Percentiles rank a stretch among this genome's conserved stretches.
Evolutionary conservation across 2,113 vertebrate species (phyloP).

Genomic region (Callorhinus ursinus): DNA sequence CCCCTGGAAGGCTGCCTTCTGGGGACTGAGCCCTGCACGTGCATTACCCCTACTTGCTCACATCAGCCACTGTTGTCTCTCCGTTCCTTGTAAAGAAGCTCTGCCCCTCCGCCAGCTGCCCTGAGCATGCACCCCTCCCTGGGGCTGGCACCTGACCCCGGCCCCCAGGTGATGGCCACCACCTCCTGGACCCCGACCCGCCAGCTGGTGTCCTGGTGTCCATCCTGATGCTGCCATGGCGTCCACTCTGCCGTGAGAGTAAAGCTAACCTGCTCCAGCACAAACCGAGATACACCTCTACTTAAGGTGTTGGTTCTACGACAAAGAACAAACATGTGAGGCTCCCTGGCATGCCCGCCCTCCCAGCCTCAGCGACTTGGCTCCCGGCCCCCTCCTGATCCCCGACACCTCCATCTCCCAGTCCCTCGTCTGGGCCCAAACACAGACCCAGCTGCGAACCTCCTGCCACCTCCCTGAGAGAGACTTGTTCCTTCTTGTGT

Average conservation of each 20-base stretch:
- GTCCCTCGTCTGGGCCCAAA: fast-evolving
- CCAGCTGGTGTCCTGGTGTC: no score
- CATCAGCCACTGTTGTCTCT: fast-evolving
- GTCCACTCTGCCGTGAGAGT: background rate
- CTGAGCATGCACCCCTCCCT: background rate
- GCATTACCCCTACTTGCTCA: background rate
- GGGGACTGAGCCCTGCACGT: background rate
- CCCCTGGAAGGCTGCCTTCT: background rate
- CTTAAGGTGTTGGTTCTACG: no score
- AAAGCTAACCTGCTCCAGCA: fast-evolving
- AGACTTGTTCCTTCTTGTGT: fast-evolving
- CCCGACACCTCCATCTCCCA: fast-evolving
- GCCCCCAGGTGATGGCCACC: no score
- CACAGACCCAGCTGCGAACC: fast-evolving
- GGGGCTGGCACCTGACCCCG: fast-evolving
- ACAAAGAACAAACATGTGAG: fast-evolving
- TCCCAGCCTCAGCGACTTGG: background rate
- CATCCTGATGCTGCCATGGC: no score
- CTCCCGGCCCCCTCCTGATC: background rate
- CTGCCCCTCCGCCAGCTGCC: background rate
- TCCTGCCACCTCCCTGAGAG: fast-evolving
- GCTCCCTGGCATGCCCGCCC: fast-evolving
- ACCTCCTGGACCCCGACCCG: background rate
- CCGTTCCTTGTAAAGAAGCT: background rate
- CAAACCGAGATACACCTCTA: fast-evolving